These are phyloP conservation scores for Mixornis gularis DNA, from an alignment of 2,113 vertebrate species.

Conservation along the genomic window DNA sequence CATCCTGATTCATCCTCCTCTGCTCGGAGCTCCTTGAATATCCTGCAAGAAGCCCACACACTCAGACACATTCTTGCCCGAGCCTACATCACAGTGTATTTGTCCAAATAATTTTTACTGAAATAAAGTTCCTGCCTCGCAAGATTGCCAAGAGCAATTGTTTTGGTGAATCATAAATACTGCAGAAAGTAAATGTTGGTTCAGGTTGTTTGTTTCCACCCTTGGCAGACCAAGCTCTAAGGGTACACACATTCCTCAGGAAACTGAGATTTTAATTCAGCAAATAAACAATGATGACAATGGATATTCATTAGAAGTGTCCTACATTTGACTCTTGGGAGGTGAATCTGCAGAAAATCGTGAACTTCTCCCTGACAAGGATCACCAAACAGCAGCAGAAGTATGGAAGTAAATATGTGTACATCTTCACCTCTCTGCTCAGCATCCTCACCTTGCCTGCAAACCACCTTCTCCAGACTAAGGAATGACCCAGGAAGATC, in stretches of 20 bases:
- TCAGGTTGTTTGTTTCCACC: slow-evolving; percentile 40
- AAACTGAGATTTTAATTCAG: not conserved
- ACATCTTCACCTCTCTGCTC: not conserved
- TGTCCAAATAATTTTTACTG: slow-evolving; percentile 47
- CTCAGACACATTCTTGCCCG: slow-evolving; percentile 32
- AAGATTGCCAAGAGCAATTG: slow-evolving; percentile 49
- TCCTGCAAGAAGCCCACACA: slow-evolving; percentile 48
- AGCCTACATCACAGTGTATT: slow-evolving; percentile 5
- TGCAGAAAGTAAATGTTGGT: slow-evolving; percentile 53
- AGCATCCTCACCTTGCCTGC: not conserved
- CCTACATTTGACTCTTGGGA: not conserved
- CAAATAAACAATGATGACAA: not conserved
- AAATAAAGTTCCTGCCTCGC: slow-evolving; percentile 40
- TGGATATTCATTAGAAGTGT: not conserved
- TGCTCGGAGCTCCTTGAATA: slow-evolving; percentile 47
- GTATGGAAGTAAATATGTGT: not conserved
- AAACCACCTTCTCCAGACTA: not conserved
- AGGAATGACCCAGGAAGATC: not conserved
- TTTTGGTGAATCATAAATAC: slow-evolving; percentile 66
- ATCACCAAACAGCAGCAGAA: not conserved
- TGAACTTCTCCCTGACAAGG: not conserved
- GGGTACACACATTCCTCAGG: not conserved
- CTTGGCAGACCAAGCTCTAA: not conserved
- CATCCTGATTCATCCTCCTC: slow-evolving; percentile 59
- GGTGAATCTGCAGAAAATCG: not conserved